Base-by-base conservation (phyloP, 2,113 vertebrate genomes). In the Mormoops blainvillei region DNA sequence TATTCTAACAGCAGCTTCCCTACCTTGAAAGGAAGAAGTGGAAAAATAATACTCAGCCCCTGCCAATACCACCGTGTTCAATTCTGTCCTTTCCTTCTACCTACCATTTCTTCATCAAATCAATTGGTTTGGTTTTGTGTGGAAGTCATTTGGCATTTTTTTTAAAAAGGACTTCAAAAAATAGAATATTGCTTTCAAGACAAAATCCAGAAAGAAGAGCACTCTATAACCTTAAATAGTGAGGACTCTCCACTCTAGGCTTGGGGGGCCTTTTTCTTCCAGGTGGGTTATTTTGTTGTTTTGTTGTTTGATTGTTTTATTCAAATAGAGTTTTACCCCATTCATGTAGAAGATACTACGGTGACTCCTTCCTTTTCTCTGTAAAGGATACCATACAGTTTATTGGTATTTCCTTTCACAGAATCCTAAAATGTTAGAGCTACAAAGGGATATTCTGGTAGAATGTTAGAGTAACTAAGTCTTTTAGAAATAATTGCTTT, bases 381-480 rank as follows among this genome's bases (percentile, higher is more conserved):
- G 33, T 63, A 76, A 48, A 92, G 94, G 54, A 45, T 71, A 78
- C 19, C 22, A 67, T 91, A 41, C 45, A 86, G 26, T 91, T 94
- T 48, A 7, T 87, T 96, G 45, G n/a, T 38, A 89, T 95, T 97
- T 89, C 73, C 54, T 96, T 96, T 92, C 68, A 48, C 48, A 73
- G 87, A 92, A 89, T 61, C 74, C 68, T 73, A 74, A 97, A 96
- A 83, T 95, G 48, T 86, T 89, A 84, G 94, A 95, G 70, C 20
- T 84, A 87, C 84, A 86, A 54, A 83, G 67, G 65, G 20, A 73
- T 81, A 20, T 16, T 95, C 45, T 71, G 77, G 28, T 91, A 56
- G 50, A 71, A 80, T 67, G 24, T 95, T 87, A 87, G 43, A 28
- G 4, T 78, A 86, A 80, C 43, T 58, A 74, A 85, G 31, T 94